Conservation (phyloP, 2,888 invertebrate species). For the Pilophorus perplexus region DNA sequence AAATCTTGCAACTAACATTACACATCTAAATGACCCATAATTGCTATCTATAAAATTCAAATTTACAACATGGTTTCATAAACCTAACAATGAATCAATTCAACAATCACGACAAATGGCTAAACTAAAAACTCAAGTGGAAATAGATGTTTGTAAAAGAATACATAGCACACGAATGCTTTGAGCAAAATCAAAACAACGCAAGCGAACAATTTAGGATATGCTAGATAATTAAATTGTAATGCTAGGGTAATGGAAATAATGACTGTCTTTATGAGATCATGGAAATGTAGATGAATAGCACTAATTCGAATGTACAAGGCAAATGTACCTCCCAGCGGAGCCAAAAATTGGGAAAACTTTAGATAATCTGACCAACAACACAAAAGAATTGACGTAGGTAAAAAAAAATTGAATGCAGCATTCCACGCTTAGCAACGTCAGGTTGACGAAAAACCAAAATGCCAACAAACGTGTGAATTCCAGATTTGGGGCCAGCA, state of each 20-base stretch:
- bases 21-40: too few species aligned
- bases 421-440: too few species aligned
- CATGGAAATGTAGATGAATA: constrained; percentile 28
- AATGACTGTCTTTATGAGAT: constrained; percentile 28
- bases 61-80: constrained; percentile 1
- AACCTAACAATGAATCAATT: background rate
- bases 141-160: too few species aligned
- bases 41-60: constrained; percentile 2
- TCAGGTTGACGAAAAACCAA: too few species aligned
- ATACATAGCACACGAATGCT: constrained; percentile 16
- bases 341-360: too few species aligned
- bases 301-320: constrained; percentile 8
- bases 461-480: too few species aligned
- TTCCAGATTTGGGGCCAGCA: too few species aligned
- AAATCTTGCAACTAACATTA: too few species aligned
- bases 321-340: too few species aligned
- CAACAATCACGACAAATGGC: background rate
- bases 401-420: too few species aligned
- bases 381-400: too few species aligned
- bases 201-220: constrained; percentile 7
- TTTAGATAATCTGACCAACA: too few species aligned
- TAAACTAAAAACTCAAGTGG: background rate
- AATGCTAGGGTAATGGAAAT: constrained; percentile 22
- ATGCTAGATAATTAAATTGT: background rate
- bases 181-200: constrained; percentile 26